Evolutionary conservation across 2,113 vertebrate species (phyloP).

Genomic region (Probosciger aterrimus): DNA sequence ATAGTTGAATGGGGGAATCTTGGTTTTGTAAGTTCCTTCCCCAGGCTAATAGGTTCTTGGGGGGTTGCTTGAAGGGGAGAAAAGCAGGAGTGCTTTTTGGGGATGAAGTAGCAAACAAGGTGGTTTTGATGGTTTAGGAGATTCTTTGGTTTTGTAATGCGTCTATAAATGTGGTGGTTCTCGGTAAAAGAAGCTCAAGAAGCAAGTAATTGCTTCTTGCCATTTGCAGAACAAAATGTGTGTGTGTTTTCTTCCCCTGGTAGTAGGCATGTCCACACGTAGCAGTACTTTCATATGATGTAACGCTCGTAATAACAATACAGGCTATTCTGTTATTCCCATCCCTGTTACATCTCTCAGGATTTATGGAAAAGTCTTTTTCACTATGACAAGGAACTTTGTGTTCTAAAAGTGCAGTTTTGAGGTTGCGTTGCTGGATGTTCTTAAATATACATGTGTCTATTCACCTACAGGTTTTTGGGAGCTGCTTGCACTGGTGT

Average conservation of each 20-base stretch:
- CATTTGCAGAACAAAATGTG: background rate
- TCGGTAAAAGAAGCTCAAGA: background rate
- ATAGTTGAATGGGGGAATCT: background rate
- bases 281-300: background rate
- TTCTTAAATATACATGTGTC: background rate
- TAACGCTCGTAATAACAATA: background rate
- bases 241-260: accelerated
- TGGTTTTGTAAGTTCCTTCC: background rate
- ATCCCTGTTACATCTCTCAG: background rate
- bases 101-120: background rate
- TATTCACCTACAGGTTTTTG: background rate
- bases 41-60: background rate
- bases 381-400: background rate
- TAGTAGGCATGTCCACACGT: background rate
- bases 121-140: background rate
- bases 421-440: background rate
- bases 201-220: background rate
- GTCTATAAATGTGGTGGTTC: background rate
- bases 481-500: background rate
- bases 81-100: background rate
- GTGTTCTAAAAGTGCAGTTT: background rate
- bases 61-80: background rate
- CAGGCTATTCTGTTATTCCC: background rate
- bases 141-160: background rate
- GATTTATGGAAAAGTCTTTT: background rate